Percentiles rank a stretch among this genome's conserved stretches.
These are phyloP conservation scores for Cynopterus sphinx DNA, from an alignment of 2,797 vertebrate species.

Conservation along the genomic window DNA sequence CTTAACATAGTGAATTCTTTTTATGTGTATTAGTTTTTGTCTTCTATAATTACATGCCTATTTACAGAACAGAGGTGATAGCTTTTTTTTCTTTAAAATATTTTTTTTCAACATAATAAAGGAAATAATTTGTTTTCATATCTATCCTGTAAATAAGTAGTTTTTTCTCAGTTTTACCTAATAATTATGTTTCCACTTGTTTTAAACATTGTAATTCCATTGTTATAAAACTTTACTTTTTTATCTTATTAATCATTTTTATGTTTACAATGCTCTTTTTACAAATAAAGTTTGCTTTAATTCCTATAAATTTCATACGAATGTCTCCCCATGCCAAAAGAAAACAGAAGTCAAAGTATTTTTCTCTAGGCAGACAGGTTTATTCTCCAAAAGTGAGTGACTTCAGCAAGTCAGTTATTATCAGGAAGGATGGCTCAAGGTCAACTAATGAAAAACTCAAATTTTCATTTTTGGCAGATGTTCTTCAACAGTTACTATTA, in stretches of 20 bases:
- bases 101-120: background rate
- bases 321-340: background rate
- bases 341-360: background rate
- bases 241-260: background rate
- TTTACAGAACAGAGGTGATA: background rate
- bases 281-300: background rate
- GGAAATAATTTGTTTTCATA: background rate
- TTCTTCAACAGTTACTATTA: background rate
- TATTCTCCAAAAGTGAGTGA: background rate
- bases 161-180: background rate
- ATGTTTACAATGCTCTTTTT: background rate
- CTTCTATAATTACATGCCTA: background rate
- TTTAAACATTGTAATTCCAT: background rate
- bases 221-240: background rate
- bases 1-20: constrained; percentile 16
- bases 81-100: background rate
- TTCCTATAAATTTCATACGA: background rate
- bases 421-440: background rate
- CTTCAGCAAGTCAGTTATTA: background rate
- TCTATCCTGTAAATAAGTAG: background rate
- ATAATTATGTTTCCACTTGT: background rate
- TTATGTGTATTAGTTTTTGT: background rate
- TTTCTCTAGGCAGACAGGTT: background rate
- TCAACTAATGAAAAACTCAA: background rate
- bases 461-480: background rate